phyloP scores from a whole-genome alignment of 2,113 vertebrate genomes.

The Cynocephalus volans region DNA sequence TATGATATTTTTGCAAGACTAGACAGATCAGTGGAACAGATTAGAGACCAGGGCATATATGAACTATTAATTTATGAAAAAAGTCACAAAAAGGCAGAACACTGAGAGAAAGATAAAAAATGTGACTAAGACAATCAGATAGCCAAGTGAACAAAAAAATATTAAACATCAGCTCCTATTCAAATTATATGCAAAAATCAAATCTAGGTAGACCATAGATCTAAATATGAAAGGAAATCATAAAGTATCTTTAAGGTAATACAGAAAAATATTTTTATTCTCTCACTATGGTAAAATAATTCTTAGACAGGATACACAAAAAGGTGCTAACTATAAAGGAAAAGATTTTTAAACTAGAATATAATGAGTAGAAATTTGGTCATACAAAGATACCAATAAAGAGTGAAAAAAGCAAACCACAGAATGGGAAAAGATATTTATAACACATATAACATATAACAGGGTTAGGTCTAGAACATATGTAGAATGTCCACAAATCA shows the following conservation, averaged over 20 bases:
- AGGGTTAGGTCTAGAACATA: background rate
- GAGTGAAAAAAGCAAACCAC: background rate
- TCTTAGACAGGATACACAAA: background rate
- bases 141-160: background rate
- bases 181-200: slow-evolving; percentile 27
- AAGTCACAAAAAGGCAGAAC: background rate
- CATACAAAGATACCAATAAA: background rate
- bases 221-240: slow-evolving; percentile 48
- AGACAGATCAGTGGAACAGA: background rate
- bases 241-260: background rate
- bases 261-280: background rate
- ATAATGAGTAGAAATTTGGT: background rate
- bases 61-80: background rate
- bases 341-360: background rate
- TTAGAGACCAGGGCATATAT: background rate
- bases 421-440: slow-evolving; percentile 1
- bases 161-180: background rate
- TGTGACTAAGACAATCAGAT: background rate
- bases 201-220: background rate
- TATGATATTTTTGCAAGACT: background rate
- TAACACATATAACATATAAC: background rate
- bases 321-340: background rate
- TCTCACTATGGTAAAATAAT: background rate
- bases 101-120: background rate
- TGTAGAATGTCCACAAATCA: background rate